A percentile compares a stretch with the other conserved stretches of the same genome.
Conservation (phyloP, 2,797 vertebrate species). For the Columba guinea region DNA sequence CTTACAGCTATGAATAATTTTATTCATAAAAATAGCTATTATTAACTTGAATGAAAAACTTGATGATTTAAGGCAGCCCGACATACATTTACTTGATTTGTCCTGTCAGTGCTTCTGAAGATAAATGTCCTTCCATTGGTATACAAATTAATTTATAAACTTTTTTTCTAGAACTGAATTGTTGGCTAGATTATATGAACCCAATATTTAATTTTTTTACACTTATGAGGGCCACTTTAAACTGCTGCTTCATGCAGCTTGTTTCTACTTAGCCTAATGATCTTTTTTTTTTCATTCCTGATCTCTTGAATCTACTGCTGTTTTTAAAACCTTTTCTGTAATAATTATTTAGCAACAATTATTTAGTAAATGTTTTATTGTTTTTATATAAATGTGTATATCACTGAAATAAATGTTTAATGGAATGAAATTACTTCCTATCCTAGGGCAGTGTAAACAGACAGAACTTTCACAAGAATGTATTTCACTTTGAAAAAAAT, state of each 20-base stretch:
- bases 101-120: neutral
- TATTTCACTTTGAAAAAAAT: neutral
- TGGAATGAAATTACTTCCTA: neutral
- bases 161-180: neutral
- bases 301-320: neutral
- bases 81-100: neutral
- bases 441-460: neutral
- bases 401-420: neutral
- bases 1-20: neutral
- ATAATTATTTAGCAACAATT: neutral
- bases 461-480: neutral
- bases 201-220: neutral
- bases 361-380: neutral
- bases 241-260: neutral
- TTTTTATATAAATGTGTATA: neutral
- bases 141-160: neutral
- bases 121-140: neutral
- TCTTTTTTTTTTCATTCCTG: neutral
- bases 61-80: neutral
- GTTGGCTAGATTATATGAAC: neutral
- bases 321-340: neutral
- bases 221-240: neutral
- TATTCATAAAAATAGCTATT: neutral
- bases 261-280: neutral
- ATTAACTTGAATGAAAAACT: neutral